Percentiles rank a stretch among this genome's conserved stretches.
phyloP scores from a whole-genome alignment of 2,797 vertebrate species.

The Zalophus californianus region DNA sequence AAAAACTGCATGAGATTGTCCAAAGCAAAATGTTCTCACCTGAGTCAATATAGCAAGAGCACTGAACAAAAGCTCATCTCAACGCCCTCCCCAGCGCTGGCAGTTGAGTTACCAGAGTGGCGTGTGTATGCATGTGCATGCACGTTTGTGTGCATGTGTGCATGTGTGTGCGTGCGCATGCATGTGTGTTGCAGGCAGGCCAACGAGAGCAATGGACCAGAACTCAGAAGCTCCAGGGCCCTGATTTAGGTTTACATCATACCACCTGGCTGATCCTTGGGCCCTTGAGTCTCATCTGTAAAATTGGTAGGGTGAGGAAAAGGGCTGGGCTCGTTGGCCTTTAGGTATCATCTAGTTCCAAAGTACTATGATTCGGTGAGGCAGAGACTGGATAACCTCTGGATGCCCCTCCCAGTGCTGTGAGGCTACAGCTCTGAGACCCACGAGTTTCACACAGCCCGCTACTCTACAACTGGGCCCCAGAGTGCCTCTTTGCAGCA shows the following conservation, averaged over 20 bases:
- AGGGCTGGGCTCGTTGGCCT: neutral
- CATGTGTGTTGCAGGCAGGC: neutral
- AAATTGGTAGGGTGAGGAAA: neutral
- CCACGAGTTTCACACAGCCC: neutral
- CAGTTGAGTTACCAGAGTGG: neutral
- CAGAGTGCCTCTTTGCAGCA: neutral
- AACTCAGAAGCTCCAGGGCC: neutral
- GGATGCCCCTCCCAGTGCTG: neutral
- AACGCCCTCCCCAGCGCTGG: neutral
- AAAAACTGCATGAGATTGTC: neutral
- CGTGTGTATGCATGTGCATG: neutral
- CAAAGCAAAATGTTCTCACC: neutral
- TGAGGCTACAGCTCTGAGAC: neutral
- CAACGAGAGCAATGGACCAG: neutral
- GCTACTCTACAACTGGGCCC: neutral
- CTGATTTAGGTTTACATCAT: neutral
- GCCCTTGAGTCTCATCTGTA: neutral
- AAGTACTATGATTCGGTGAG: neutral
- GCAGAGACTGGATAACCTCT: constrained; percentile 9
- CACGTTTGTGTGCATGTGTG: neutral
- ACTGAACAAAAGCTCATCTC: neutral
- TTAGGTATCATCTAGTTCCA: neutral
- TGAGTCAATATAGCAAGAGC: neutral
- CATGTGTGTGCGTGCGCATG: too few relatives aligned
- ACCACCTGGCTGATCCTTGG: neutral